Evolutionary conservation across 1,140 invertebrate species (phyloP), one percentile per base, ranked within the genome.

Genomic region (Drosophila sproati): DNA sequence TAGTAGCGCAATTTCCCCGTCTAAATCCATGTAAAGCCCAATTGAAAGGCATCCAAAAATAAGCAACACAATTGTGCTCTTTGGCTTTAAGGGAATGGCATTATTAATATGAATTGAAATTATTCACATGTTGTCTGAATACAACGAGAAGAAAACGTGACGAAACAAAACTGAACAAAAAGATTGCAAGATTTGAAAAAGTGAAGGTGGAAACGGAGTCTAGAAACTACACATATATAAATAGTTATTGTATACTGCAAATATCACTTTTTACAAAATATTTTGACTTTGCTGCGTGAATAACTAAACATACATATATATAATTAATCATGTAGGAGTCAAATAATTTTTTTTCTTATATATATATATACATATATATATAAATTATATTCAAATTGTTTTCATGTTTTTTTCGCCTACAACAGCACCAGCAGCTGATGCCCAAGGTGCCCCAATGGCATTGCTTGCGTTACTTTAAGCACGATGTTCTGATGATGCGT

Each of bases 391-490:
- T 37, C 29, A 10, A 5, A 63, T 45, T 47, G 28, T 31, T 31
- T 47, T 35, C 43, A 56, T n/a, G 10, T 55, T 34, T 43, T 10
- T 7, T 34, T 5, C n/a, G 37, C 8, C 28, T 57, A 50, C 29
- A 29, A 4, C 43, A 92, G 91, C 87, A 92, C 61, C 85, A 91
- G 74, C 88, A 89, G 60, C 74, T 91, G 39, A 90, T 91, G 86
- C 88, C 91, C 41, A 92, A 92, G 77, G 95, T 96, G 64, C 96
- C 96, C 3, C 96, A 96, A 82, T 96, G 95, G 95, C 96, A 97
- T 89, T 97, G 96, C 92, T 93, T 96, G 80, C 94, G 96, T 66
- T 96, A 96, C 91, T 94, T 96, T 64, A 96, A 96, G 80, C 96
- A 96, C 75, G 96, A 96, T 77, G 81, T 92, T 20, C 64, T 92